phyloP scores from a whole-genome alignment of 2,113 vertebrate species.

The Myiopsitta monachus region DNA sequence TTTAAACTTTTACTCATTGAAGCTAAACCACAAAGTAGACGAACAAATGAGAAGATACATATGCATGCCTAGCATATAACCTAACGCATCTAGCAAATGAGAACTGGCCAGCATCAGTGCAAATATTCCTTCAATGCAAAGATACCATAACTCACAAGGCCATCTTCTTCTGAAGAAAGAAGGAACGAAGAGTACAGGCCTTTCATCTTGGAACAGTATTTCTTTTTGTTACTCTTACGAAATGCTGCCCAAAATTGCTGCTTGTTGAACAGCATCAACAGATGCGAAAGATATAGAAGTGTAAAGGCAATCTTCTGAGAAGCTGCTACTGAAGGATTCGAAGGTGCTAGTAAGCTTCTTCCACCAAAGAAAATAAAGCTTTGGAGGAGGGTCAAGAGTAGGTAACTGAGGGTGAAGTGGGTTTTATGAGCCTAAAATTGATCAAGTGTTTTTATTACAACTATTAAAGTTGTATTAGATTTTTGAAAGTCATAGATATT shows the following conservation, averaged over 20 bases:
- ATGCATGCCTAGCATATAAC: not conserved
- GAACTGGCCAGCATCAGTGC: not conserved
- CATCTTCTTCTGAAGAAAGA: not conserved
- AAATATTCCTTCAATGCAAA: not conserved
- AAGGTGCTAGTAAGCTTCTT: not conserved
- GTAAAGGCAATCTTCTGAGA: not conserved
- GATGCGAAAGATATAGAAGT: not conserved
- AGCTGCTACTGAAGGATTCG: not conserved
- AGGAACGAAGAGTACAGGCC: rapidly evolving
- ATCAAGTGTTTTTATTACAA: not conserved
- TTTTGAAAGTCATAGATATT: not conserved
- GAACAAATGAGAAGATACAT: not conserved
- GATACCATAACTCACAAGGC: not conserved
- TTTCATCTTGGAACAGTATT: not conserved
- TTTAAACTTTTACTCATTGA: not conserved
- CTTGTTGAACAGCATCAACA: not conserved
- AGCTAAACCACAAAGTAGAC: not conserved
- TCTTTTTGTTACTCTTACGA: not conserved
- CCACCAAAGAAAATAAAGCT: not conserved
- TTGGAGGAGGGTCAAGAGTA: not conserved
- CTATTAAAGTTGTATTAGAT: not conserved
- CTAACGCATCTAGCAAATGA: not conserved
- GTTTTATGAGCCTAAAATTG: not conserved
- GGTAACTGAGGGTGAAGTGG: not conserved
- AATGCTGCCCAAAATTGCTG: not conserved